Evolutionary conservation across 2,888 invertebrate genomes (phyloP).

Genomic region (Oscheius myriophilus): DNA sequence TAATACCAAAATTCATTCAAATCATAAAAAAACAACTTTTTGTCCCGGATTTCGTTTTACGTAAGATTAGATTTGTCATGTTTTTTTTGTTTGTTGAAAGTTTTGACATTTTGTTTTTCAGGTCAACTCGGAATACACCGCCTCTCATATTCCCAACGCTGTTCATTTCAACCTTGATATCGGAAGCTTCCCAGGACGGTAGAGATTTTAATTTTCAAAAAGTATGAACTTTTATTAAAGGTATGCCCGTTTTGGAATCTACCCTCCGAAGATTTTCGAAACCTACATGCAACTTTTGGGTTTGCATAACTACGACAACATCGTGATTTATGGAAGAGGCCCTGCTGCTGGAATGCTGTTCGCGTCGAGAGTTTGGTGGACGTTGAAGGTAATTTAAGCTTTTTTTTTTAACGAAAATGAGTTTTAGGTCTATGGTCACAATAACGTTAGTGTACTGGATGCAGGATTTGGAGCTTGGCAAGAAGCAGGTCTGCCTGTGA

Average conservation of each 20-base stretch:
- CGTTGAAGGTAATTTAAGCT: constrained; percentile 54
- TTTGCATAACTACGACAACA: constrained; percentile 50
- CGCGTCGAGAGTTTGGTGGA: constrained; percentile 61
- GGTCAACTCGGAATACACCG: constrained; percentile 9
- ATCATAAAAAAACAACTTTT: too few relatives aligned
- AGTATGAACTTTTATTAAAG: too few relatives aligned
- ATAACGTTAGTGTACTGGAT: constrained; percentile 52
- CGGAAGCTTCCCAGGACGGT: constrained; percentile 61
- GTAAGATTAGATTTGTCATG: not conserved
- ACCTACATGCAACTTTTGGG: constrained; percentile 63
- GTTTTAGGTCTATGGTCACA: constrained; percentile 58
- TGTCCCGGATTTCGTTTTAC: too few relatives aligned
- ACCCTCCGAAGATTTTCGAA: constrained; percentile 62
- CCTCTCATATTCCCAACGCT: constrained; percentile 60
- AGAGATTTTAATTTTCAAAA: not conserved
- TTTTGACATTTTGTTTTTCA: not conserved
- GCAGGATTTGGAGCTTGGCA: constrained; percentile 65
- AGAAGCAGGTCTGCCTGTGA: constrained; percentile 31
- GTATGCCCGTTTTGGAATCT: constrained; percentile 37
- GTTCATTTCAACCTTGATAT: constrained; percentile 59
- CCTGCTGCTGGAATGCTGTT: constrained; percentile 62
- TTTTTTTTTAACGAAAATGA: not conserved
- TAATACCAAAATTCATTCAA: too few relatives aligned
- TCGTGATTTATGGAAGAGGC: constrained; percentile 62
- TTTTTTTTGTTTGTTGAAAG: not conserved